phyloP scores from a whole-genome alignment of 2,113 vertebrate species.

The Suricata suricatta region DNA sequence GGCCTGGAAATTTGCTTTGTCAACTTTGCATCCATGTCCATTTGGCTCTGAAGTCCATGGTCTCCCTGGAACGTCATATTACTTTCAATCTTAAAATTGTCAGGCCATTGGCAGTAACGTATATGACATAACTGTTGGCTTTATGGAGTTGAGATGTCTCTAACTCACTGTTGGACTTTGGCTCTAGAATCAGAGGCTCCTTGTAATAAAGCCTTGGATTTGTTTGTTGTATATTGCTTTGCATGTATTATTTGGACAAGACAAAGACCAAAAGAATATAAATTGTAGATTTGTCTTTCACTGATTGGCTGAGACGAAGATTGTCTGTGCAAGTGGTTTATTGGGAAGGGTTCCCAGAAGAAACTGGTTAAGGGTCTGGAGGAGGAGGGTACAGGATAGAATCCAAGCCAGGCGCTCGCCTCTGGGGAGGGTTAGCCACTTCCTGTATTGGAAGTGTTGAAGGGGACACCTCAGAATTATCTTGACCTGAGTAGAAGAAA shows the following conservation, averaged over 20 bases:
- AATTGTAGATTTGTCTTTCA: not conserved
- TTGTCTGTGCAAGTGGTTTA: not conserved
- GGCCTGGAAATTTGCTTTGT: not conserved
- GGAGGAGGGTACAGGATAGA: not conserved
- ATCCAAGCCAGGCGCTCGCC: not conserved
- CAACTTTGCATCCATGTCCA: not conserved
- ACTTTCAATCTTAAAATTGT: not conserved
- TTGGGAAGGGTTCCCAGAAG: not conserved
- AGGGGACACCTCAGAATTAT: not conserved
- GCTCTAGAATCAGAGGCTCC: not conserved
- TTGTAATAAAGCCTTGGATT: not conserved
- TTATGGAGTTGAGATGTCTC: not conserved
- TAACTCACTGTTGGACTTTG: not conserved
- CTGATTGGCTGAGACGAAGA: not conserved
- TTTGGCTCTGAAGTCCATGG: not conserved
- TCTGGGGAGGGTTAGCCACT: not conserved
- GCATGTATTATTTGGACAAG: not conserved
- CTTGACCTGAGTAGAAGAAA: not conserved
- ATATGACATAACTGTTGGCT: not conserved
- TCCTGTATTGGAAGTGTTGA: not conserved
- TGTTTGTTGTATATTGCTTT: constrained; percentile 33
- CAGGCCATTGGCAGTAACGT: not conserved
- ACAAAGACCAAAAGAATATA: not conserved
- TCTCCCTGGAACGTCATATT: not conserved
- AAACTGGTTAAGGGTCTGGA: not conserved